These are phyloP conservation scores for Cataglyphis albicans DNA, from an alignment of 2,888 invertebrate genomes.

Conservation along the genomic window DNA sequence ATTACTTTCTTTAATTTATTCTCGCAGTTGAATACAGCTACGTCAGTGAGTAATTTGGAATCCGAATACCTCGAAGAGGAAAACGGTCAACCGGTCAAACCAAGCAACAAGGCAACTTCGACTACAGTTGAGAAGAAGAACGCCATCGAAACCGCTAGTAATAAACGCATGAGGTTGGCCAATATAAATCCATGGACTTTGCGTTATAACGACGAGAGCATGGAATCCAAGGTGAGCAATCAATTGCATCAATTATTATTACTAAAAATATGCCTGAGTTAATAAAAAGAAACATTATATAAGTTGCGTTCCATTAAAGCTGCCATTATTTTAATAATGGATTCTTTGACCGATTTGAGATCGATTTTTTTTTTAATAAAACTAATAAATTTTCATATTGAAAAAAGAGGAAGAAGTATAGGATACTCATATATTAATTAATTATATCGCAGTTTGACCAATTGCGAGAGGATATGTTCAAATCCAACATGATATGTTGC, in stretches of 20 bases:
- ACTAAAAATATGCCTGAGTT: not conserved
- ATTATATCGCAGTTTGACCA: slow-evolving; percentile 89
- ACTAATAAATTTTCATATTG: too few relatives aligned
- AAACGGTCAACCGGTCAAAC: slow-evolving; percentile 73
- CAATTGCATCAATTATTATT: not conserved
- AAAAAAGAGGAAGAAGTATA: not conserved
- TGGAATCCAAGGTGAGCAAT: slow-evolving; percentile 91
- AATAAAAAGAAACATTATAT: not conserved
- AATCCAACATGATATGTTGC: slow-evolving; percentile 97
- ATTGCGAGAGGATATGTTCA: slow-evolving; percentile 96
- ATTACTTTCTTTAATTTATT: not conserved
- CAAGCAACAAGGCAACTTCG: slow-evolving; percentile 76
- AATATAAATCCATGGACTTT: slow-evolving; percentile 96
- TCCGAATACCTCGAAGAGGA: slow-evolving; percentile 85
- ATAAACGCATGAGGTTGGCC: slow-evolving; percentile 94
- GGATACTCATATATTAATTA: not conserved
- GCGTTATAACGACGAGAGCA: slow-evolving; percentile 92
- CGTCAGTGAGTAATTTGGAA: slow-evolving; percentile 83
- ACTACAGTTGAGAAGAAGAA: slow-evolving; percentile 84
- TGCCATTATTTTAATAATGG: too few relatives aligned
- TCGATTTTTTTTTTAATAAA: too few relatives aligned
- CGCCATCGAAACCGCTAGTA: slow-evolving; percentile 95
- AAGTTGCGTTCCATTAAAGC: not conserved
- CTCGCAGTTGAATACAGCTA: slow-evolving; percentile 84
- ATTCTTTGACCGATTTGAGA: too few relatives aligned